phyloP scores from a whole-genome alignment of 2,797 vertebrate species.

The Spea hammondii region DNA sequence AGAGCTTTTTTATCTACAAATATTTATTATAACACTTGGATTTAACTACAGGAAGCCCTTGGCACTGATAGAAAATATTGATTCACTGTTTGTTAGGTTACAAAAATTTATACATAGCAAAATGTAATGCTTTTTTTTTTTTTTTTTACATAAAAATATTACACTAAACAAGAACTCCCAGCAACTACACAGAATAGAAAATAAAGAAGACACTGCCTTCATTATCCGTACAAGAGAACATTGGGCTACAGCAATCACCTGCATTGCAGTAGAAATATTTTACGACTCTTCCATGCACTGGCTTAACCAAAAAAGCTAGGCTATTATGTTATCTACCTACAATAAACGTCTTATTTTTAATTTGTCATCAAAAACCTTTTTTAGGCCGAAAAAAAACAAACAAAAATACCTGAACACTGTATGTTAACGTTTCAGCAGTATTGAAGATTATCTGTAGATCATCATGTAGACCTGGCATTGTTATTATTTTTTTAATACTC shows the following conservation, averaged over 20 bases:
- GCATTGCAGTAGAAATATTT: constrained; percentile 81
- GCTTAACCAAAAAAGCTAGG: constrained; percentile 82
- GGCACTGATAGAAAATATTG: constrained; percentile 94
- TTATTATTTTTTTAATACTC: constrained; percentile 20
- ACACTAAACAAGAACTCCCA: constrained; percentile 78
- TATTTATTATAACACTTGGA: constrained; percentile 82
- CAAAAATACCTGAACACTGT: constrained; percentile 59
- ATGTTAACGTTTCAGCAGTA: constrained; percentile 63
- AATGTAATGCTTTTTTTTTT: constrained; percentile 82
- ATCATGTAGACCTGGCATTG: constrained; percentile 13
- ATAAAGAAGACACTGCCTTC: constrained; percentile 84
- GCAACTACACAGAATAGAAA: constrained; percentile 78
- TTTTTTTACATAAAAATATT: constrained; percentile 84
- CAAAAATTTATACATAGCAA: constrained; percentile 89
- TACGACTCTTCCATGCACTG: constrained; percentile 85
- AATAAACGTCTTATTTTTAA: constrained; percentile 63
- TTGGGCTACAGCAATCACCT: constrained; percentile 85
- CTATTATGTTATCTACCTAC: constrained; percentile 75
- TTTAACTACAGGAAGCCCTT: constrained; percentile 85
- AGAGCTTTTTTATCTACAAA: constrained; percentile 73
- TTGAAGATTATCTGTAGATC: constrained; percentile 17
- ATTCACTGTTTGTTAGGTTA: constrained; percentile 94
- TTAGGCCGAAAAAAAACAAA: constrained; percentile 51
- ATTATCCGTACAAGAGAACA: constrained; percentile 73
- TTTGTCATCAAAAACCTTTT: constrained; percentile 57